Percentiles rank a stretch among this genome's conserved stretches.
These are phyloP conservation scores for Hirtodrosophila trivittata DNA, from an alignment of 2,888 invertebrate species.

Conservation along the genomic window DNA sequence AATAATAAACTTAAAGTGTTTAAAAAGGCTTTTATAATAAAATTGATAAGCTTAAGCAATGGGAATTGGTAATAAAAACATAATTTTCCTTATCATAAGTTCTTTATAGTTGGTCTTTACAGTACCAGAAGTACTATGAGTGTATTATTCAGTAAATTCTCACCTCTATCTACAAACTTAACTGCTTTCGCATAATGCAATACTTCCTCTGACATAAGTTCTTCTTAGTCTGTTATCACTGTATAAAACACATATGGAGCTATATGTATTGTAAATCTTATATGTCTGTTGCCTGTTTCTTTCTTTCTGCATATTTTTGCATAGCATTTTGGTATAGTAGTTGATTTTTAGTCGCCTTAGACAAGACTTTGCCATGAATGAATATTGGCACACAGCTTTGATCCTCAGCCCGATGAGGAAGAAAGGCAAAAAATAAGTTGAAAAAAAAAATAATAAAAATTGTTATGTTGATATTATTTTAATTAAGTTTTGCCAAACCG, in stretches of 20 bases:
- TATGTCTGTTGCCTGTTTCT: constrained; percentile 61
- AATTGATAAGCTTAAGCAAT: background rate
- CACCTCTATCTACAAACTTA: too few relatives aligned
- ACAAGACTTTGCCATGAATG: constrained; percentile 67
- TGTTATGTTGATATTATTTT: constrained; percentile 82
- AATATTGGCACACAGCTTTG: constrained; percentile 70
- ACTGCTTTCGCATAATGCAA: too few relatives aligned
- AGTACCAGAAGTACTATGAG: too few relatives aligned
- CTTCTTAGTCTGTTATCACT: constrained; percentile 41
- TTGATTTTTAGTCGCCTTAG: constrained; percentile 48
- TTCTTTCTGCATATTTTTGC: constrained; percentile 80
- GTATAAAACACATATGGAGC: constrained; percentile 43
- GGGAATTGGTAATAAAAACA: too few relatives aligned
- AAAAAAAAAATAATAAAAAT: constrained; percentile 64
- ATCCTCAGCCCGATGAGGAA: constrained; percentile 59
- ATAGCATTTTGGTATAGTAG: constrained; percentile 67
- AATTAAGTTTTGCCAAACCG: constrained; percentile 81
- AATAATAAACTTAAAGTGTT: background rate
- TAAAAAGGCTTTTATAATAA: background rate
- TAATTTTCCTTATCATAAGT: too few relatives aligned
- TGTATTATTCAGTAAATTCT: too few relatives aligned
- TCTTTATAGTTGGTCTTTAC: background rate
- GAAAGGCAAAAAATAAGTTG: constrained; percentile 36
- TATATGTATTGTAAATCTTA: constrained; percentile 66
- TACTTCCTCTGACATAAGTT: too few relatives aligned